Evolutionary conservation across 2,113 vertebrate species (phyloP), one percentile per base, ranked within the genome.

Genomic region (Hiodon alosoides): DNA sequence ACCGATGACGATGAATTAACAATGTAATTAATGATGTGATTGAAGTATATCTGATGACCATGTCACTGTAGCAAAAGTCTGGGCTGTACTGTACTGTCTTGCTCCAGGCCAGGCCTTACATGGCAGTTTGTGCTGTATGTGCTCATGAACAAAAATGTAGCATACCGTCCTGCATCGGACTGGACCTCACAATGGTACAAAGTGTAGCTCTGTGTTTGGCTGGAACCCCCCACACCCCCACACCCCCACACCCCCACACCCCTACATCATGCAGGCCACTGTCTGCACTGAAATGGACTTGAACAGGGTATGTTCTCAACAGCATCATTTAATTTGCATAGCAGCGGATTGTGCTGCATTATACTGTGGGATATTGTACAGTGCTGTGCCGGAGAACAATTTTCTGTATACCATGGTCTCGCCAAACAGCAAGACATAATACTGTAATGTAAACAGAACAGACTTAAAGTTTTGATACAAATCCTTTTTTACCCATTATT

Each of bases 21-120:
- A 76, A 81, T 84, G 78, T 88, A 87, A 85, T 87, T 85, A 85
- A 80, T 82, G 83, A 88, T 90, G 89, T 90, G 87, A 89, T 82
- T 88, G 87, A 85, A 87, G 84, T 87, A 84, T 87, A 88, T 89
- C 85, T 87, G 87, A 89, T 75, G 90, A 91, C 89, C 88, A 88
- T 83, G 85, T 87, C 89, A 88, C 90, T 92, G 90, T 90, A 88
- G 87, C 82, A 81, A 84, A 77, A 67, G 85, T 89, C 89, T 89
- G 89, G 87, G 86, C 90, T 91, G 89, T 84, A 90, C 90, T 84
- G 85, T 87, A 89, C 88, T 85, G 86, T 86, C 84, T 83, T 81
- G 85, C 81, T 81, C 84, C 84, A 83, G 89, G 66, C 79, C 77
- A 83, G 87, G 86, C 85, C 85, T 78, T 84, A 81, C 47, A 31